Evolutionary conservation across 2,797 vertebrate genomes (phyloP).

Genomic region (Sebastiscus albofasciatus): DNA sequence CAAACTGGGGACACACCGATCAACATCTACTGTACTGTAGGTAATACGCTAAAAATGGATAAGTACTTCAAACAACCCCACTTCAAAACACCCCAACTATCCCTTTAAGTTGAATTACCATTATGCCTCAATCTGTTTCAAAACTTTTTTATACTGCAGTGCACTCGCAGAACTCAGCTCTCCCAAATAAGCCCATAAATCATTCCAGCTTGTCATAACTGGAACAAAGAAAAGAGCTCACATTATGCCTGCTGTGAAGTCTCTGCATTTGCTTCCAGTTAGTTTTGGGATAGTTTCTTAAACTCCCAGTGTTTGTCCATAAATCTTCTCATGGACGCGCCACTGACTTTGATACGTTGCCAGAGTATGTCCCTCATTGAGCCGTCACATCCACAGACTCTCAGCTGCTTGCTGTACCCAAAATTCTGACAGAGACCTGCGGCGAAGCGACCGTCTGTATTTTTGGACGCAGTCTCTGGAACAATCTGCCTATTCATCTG

Average conservation of each 20-base stretch:
- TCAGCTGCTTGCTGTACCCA: constrained; percentile 11
- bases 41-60: no score
- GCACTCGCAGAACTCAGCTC: neutral
- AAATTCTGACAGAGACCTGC: constrained; percentile 24
- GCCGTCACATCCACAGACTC: neutral
- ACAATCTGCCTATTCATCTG: constrained; percentile 12
- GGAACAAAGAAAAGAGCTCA: neutral
- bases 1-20: no score
- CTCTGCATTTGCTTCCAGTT: neutral
- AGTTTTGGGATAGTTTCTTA: neutral
- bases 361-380: neutral
- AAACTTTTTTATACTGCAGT: neutral
- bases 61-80: no score
- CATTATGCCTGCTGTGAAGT: neutral
- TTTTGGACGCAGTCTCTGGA: constrained; percentile 32
- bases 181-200: neutral
- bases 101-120: neutral
- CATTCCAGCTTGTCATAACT: neutral
- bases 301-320: constrained; percentile 19
- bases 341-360: constrained; percentile 25
- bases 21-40: no score
- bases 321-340: constrained; percentile 1
- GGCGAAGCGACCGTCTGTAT: constrained; percentile 9
- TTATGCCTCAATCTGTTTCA: neutral
- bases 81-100: no score